A percentile compares a stretch with the other conserved stretches of the same genome.
Evolutionary conservation across 2,888 invertebrate species (phyloP).

Genomic region (Druceiella hillmani): DNA sequence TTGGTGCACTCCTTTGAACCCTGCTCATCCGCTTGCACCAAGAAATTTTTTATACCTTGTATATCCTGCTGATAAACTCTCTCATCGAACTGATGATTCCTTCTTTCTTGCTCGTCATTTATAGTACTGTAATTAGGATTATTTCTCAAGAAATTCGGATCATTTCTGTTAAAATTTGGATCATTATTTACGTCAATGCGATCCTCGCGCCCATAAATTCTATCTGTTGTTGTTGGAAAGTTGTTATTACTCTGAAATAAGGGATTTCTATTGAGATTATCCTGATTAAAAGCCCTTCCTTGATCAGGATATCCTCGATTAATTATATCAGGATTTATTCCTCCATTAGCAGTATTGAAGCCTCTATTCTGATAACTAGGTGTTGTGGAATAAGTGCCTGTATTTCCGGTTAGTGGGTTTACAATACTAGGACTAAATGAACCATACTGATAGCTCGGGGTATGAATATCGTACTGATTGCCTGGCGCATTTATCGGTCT

Average conservation of each 20-base stretch:
- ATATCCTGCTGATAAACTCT: conserved; percentile 41
- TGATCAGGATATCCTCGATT: conserved; percentile 43
- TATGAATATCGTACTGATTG: conserved; percentile 36
- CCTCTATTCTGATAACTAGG: conserved; percentile 26
- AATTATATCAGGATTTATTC: conserved; percentile 43
- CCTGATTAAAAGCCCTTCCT: conserved; percentile 30
- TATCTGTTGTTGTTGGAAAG: conserved; percentile 10
- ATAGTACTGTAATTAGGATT: conserved; percentile 44
- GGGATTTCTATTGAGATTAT: conserved; percentile 31
- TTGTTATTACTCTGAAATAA: conserved; percentile 33
- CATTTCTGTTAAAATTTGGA: conserved; percentile 43
- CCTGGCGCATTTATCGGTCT: conserved; percentile 37
- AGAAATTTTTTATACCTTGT: conserved; percentile 51
- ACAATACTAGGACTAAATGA: conserved; percentile 34
- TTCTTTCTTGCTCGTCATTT: no score
- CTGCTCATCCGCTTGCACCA: conserved; percentile 68
- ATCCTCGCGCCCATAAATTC: conserved; percentile 33
- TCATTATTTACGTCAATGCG: conserved; percentile 45
- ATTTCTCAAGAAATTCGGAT: conserved; percentile 47
- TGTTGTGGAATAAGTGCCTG: conserved; percentile 38
- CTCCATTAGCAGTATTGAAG: conserved; percentile 24
- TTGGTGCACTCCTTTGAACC: conserved; percentile 77
- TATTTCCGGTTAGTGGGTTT: conserved; percentile 32
- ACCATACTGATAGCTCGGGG: conserved; percentile 36
- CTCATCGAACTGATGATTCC: conserved; percentile 38